A percentile compares a stretch with the other conserved stretches of the same genome.
These are phyloP conservation scores for Drosophila macrothrix DNA, from an alignment of 2,888 invertebrate species.

Conservation along the genomic window DNA sequence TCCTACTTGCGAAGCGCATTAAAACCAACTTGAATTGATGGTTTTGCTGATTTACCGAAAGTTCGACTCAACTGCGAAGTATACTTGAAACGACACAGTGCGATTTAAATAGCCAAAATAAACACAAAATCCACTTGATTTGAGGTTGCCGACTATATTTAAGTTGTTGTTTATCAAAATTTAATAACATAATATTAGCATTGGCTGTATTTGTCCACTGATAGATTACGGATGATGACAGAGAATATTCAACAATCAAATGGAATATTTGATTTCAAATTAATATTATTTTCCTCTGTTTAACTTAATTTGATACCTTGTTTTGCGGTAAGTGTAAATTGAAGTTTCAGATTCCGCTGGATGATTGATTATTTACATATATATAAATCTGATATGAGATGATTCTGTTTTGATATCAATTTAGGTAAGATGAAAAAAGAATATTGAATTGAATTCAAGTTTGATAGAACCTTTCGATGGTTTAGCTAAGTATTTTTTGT, in stretches of 20 bases:
- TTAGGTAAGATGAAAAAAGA: not conserved
- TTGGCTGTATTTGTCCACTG: not conserved
- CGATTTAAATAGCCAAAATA: not conserved
- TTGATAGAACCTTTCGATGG: not conserved
- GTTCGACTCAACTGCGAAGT: not conserved
- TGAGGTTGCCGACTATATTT: no score
- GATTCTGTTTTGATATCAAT: not conserved
- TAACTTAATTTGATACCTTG: not conserved
- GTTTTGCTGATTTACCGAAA: constrained; percentile 1
- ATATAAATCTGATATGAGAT: not conserved
- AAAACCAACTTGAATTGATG: constrained; percentile 7
- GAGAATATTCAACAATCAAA: not conserved
- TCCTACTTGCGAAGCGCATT: constrained; percentile 1
- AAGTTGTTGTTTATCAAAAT: not conserved
- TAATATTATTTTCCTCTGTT: not conserved
- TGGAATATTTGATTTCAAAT: not conserved
- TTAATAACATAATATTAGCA: not conserved
- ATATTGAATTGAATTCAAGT: not conserved
- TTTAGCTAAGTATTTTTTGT: not conserved
- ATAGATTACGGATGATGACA: not conserved
- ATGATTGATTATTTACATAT: no score
- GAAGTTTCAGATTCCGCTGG: not conserved
- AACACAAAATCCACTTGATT: not conserved
- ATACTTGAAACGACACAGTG: not conserved
- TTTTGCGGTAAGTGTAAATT: not conserved